These are phyloP conservation scores for Cephus pygmeus DNA, from an alignment of 2,888 invertebrate genomes.

Conservation along the genomic window DNA sequence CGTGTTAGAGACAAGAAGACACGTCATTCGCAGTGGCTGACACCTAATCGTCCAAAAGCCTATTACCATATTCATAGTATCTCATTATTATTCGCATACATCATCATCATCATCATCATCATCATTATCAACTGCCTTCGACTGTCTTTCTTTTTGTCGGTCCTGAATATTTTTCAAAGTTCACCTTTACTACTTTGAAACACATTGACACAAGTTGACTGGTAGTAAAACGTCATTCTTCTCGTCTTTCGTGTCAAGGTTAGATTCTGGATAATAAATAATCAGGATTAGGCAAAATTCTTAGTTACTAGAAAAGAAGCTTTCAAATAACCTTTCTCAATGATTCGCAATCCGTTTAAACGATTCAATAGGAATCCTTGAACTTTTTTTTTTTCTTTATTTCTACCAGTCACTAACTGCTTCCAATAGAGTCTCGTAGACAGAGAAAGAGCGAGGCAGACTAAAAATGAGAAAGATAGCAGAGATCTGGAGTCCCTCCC, in stretches of 20 bases:
- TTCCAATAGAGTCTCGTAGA: neutral
- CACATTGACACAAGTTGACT: neutral
- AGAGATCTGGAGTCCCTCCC: neutral
- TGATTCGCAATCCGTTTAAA: neutral
- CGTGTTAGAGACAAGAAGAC: slow-evolving; percentile 28
- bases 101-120: slow-evolving; percentile 28
- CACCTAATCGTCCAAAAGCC: slow-evolving; percentile 43
- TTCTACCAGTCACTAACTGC: neutral
- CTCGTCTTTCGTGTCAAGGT: neutral
- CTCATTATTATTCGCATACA: slow-evolving; percentile 32
- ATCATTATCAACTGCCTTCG: neutral
- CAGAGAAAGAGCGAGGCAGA: neutral
- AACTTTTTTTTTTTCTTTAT: neutral
- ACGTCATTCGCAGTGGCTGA: slow-evolving; percentile 34
- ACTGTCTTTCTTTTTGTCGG: neutral
- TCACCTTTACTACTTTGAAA: neutral
- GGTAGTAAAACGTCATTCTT: neutral
- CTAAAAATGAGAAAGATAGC: neutral
- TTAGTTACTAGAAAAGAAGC: neutral
- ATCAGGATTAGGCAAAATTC: neutral
- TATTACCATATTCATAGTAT: slow-evolving; percentile 49
- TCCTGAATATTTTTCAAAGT: neutral
- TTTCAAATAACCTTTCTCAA: neutral
- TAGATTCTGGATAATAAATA: neutral
- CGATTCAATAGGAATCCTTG: neutral